Base-by-base conservation (phyloP, 2,113 vertebrate species). In the Burhinus oedicnemus region DNA sequence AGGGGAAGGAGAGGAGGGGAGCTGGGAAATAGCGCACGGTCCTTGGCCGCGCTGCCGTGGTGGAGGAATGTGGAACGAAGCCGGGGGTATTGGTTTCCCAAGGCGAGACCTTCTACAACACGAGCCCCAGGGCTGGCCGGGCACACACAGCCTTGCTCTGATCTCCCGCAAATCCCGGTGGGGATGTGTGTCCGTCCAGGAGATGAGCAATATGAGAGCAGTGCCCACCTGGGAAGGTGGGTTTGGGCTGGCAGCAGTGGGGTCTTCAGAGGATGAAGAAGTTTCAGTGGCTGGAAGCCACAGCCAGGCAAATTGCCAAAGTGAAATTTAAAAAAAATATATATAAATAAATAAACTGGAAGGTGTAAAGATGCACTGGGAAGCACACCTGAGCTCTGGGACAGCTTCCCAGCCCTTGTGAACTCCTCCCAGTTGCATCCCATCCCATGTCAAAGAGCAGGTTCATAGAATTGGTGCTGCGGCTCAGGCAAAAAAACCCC, bases 61-160 rank as follows among this genome's bases (percentile, higher is more conserved):
- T 62, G 52, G 64, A 82, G 94, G 94, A 97, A 97, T 81, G 64
- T 70, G 93, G 89, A 93, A 86, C 23, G 16, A 58, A 95, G 95
- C 89, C 4, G 12, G 32, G 83, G 77, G 90, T 93, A 61, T 97
- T 95, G 93, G 87, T 87, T 97, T 97, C 80, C 82, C 70, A 15
- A 15, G 0, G 44, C 0, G 8, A 94, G 72, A 84, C 42, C 92
- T 93, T 94, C 84, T 75, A 95, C 65, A 88, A 45, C 90, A 94
- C 0, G 20, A 55, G 77, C 72, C 26, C 15, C 6, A 15, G 82
- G 54, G 86, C 89, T 89, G 61, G 54, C 47, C 10, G 8, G 85
- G 88, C 68, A 82, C 83, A 89, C 2, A 7, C 57, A 54, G 72
- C 62, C 76, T 60, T 0, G 1, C 79, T 93, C 76, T 69, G 91